Percentiles rank a stretch among this genome's conserved stretches.
phyloP scores from a whole-genome alignment of 2,888 invertebrate genomes.

The Pseudoips prasinana region DNA sequence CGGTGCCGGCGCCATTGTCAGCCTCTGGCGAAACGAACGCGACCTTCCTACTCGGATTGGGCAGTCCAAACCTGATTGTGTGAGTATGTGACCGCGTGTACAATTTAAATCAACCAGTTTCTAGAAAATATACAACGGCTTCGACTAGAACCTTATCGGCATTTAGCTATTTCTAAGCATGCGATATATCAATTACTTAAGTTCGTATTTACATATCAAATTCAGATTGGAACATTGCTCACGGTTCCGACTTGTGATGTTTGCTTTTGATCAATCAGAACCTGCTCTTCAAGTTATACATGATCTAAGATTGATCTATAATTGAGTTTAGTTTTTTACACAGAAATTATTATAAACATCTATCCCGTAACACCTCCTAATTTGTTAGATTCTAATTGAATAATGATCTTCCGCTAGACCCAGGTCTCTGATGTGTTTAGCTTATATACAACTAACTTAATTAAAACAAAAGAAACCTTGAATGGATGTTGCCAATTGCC shows the following conservation, averaged over 20 bases:
- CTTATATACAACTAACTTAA: slow-evolving; percentile 36
- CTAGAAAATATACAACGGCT: slow-evolving; percentile 17
- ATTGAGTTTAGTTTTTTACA: too few species aligned
- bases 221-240: too few species aligned
- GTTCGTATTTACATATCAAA: too few species aligned
- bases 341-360: too few species aligned
- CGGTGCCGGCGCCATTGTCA: slow-evolving; percentile 71
- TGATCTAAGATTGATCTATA: too few species aligned
- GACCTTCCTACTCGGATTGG: slow-evolving; percentile 76
- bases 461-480: slow-evolving; percentile 56
- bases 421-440: slow-evolving; percentile 25
- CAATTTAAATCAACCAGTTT: slow-evolving; percentile 35
- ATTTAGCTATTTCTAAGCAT: slow-evolving; percentile 8
- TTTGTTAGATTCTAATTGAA: too few species aligned
- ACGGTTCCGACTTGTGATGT: too few species aligned
- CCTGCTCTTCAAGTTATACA: too few species aligned
- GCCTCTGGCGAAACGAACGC: slow-evolving; percentile 71
- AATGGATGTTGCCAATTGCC: slow-evolving; percentile 50
- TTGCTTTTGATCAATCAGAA: too few species aligned
- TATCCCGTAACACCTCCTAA: too few species aligned
- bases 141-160: slow-evolving; percentile 15
- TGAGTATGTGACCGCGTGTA: slow-evolving; percentile 42
- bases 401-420: slow-evolving; percentile 8
- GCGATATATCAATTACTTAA: not conserved
- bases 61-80: slow-evolving; percentile 70